These are phyloP conservation scores for Tenthredo mesomela DNA, from an alignment of 2,888 invertebrate genomes.

Conservation along the genomic window DNA sequence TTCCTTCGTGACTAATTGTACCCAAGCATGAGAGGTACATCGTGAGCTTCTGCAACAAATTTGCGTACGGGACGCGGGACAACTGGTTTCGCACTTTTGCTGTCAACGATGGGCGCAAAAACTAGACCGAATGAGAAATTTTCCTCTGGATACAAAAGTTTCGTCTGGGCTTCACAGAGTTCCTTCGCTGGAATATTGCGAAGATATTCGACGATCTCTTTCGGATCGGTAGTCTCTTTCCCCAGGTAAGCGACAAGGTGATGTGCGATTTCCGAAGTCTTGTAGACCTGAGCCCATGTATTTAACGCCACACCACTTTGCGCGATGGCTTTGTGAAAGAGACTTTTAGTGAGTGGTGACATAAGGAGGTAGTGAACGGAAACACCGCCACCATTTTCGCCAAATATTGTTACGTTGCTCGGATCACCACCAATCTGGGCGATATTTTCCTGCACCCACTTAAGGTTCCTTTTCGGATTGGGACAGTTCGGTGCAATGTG, in stretches of 20 bases:
- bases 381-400: slow-evolving; percentile 86
- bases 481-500: slow-evolving; percentile 18
- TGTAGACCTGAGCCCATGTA: slow-evolving; percentile 83
- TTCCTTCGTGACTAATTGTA: slow-evolving; percentile 79
- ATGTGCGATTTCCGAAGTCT: slow-evolving; percentile 82
- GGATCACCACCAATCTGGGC: slow-evolving; percentile 83
- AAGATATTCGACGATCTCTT: slow-evolving; percentile 82
- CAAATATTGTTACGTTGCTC: slow-evolving; percentile 83
- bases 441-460: slow-evolving; percentile 83
- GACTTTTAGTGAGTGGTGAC: slow-evolving; percentile 80
- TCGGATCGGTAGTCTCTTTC: slow-evolving; percentile 80
- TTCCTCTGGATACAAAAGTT: slow-evolving; percentile 9
- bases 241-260: slow-evolving; percentile 82
- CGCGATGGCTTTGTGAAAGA: slow-evolving; percentile 87
- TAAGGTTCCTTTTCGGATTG: slow-evolving; percentile 68
- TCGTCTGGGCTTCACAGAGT: not conserved
- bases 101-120: slow-evolving; percentile 58
- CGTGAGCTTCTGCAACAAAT: slow-evolving; percentile 70
- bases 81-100: slow-evolving; percentile 56
- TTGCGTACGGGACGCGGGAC: slow-evolving; percentile 70
- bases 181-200: slow-evolving; percentile 69
- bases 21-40: slow-evolving; percentile 79
- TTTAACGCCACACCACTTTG: slow-evolving; percentile 87
- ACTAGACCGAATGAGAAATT: not conserved
- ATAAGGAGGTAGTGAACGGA: slow-evolving; percentile 86